Evolutionary conservation across 2,797 vertebrate genomes (phyloP).

Genomic region (Falco cherrug): DNA sequence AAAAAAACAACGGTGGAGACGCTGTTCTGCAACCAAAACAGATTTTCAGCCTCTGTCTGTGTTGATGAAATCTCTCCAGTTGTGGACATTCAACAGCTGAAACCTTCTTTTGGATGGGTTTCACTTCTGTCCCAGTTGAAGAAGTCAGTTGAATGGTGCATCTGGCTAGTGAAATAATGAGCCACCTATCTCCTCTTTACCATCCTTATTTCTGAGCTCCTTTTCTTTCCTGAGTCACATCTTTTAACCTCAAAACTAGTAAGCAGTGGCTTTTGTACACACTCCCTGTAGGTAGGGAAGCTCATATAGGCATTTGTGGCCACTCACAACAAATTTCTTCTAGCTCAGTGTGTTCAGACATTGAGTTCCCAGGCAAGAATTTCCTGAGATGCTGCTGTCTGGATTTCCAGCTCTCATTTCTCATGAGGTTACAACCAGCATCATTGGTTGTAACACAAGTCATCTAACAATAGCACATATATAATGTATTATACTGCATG

Average conservation of each 20-base stretch:
- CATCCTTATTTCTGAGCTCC: background rate
- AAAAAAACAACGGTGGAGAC: background rate
- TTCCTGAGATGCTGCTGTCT: background rate
- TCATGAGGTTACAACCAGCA: background rate
- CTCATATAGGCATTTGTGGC: background rate
- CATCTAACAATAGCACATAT: background rate
- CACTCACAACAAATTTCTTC: background rate
- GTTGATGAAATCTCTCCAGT: background rate
- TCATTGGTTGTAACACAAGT: background rate
- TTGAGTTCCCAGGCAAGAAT: conserved; percentile 14
- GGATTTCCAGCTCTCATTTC: background rate
- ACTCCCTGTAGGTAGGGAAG: background rate
- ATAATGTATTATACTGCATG: background rate
- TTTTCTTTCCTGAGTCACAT: background rate
- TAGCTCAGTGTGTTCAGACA: conserved; percentile 20
- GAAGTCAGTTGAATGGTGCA: background rate
- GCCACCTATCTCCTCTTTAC: background rate
- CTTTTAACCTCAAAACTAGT: background rate
- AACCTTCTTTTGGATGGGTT: background rate
- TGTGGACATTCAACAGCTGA: background rate
- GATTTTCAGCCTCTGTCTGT: background rate
- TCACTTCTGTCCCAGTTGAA: background rate
- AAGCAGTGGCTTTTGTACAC: background rate
- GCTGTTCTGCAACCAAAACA: background rate
- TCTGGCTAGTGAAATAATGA: background rate